These are phyloP conservation scores for Hypsibius dujardini DNA, from an alignment of 1,140 invertebrate genomes.

Conservation along the genomic window DNA sequence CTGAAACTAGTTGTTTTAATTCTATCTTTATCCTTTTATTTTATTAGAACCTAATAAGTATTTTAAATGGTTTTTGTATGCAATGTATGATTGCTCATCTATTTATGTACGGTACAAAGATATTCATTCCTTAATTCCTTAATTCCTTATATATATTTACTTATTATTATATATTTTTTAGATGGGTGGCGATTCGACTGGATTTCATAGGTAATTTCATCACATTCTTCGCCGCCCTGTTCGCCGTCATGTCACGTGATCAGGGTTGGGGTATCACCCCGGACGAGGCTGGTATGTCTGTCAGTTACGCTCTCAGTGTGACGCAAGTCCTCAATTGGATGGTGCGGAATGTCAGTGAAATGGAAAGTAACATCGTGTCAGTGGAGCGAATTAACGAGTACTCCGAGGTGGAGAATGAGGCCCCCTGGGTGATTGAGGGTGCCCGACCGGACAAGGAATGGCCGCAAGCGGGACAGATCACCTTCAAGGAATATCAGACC, in stretches of 20 bases:
- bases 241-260: slow-evolving; percentile 58
- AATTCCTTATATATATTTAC: too few species aligned
- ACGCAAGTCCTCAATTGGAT: slow-evolving; percentile 35
- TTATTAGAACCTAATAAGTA: too few species aligned
- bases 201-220: slow-evolving; percentile 62
- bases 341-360: slow-evolving; percentile 34
- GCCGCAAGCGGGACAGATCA: slow-evolving; percentile 33
- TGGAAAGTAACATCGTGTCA: slow-evolving; percentile 35
- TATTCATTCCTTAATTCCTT: too few species aligned
- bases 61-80: too few species aligned
- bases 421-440: slow-evolving; percentile 25
- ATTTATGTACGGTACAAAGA: too few species aligned
- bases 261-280: slow-evolving; percentile 39
- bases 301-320: slow-evolving; percentile 53
- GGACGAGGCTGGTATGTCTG: slow-evolving; percentile 66
- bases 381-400: slow-evolving; percentile 36
- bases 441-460: slow-evolving; percentile 28
- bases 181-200: slow-evolving; percentile 73
- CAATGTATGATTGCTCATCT: too few species aligned
- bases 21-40: too few species aligned
- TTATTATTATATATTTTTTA: slow-evolving; percentile 24
- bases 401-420: slow-evolving; percentile 28
- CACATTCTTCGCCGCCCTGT: slow-evolving; percentile 68
- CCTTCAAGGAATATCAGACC: slow-evolving; percentile 32
- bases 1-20: too few species aligned